Base-by-base conservation (phyloP, 2,113 vertebrate species). In the Acrocephalus kingi region DNA sequence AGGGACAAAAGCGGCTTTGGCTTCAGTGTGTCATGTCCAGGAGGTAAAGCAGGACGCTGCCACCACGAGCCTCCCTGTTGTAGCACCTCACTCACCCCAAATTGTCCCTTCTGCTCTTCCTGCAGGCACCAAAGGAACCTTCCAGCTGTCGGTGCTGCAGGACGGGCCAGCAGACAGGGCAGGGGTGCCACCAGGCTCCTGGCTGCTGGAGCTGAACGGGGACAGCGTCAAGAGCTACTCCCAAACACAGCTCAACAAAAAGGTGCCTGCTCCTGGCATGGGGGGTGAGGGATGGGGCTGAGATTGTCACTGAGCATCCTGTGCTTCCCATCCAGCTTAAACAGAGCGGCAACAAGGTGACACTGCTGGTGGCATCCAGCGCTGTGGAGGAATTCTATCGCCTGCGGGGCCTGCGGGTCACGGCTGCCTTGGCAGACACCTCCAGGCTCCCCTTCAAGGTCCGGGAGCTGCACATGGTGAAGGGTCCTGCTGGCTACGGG, bases 191-290 rank as follows among this genome's bases (percentile, higher is more conserved):
- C 83, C 87, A 0, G 98, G 99, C 59, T 98, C 98, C 91, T 97
- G 97, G 80, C 98, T 99, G 59, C 92, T 99, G 74, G 99, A 99
- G 97, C 97, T 99, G 69, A 99, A 99, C 0, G 99, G 99, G 9
- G 79, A 94, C 82, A 96, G 89, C 1, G 98, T 98, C 41, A 98
- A 98, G 64, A 97, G 77, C 23, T 97, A 98, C 72, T 98, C 98
- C 0, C 63, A 95, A 8, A 59, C 84, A 0, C 96, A 97, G 48
- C 98, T 99, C 30, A 93, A 51, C 94, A 98, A 74, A 96, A 98
- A 98, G 96, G 99, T 99, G 97, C 1, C n/a, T 68, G 67, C 5
- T 58, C 24, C 41, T 0, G 0, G 30, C 0, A 0, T 37, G 46
- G 55, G 48, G 61, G 31, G 16, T 0, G 35, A n/a, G 15, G 33